Conservation (phyloP, 2,888 invertebrate genomes). For the Cepaea hortensis region DNA sequence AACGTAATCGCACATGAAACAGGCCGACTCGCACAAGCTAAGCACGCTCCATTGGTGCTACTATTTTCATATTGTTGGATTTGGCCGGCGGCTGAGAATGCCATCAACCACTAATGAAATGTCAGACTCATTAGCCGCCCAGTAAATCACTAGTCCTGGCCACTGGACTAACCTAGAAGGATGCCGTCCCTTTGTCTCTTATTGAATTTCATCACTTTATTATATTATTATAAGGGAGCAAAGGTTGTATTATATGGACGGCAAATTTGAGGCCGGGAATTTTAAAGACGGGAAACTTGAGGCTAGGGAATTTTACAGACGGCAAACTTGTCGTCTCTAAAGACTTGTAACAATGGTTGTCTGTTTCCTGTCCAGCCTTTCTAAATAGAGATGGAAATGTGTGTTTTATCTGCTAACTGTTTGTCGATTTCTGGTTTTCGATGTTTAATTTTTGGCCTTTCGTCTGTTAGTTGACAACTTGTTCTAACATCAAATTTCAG, state of each 20-base stretch:
- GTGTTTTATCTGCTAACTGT: too few relatives aligned
- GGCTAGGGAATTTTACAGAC: background rate
- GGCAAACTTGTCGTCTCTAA: background rate
- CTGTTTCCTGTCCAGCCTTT: too few relatives aligned
- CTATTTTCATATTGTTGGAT: slow-evolving; percentile 31
- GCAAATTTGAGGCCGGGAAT: slow-evolving; percentile 10
- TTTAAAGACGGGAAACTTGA: background rate
- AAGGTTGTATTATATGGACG: background rate
- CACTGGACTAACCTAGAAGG: slow-evolving; percentile 38
- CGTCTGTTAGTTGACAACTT: too few relatives aligned
- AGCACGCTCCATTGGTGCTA: slow-evolving; percentile 6
- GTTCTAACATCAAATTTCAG: too few relatives aligned
- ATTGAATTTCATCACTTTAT: slow-evolving; percentile 44
- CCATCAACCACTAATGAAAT: slow-evolving; percentile 49
- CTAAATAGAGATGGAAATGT: too few relatives aligned
- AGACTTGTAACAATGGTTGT: too few relatives aligned
- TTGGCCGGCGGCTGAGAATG: slow-evolving; percentile 26
- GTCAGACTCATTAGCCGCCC: slow-evolving; percentile 44
- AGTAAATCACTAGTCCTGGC: slow-evolving; percentile 36
- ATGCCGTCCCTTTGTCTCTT: slow-evolving; percentile 41
- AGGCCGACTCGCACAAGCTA: slow-evolving; percentile 4
- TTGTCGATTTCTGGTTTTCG: too few relatives aligned
- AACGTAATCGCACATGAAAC: slow-evolving; percentile 40
- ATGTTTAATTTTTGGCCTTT: too few relatives aligned
- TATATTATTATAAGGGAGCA: slow-evolving; percentile 38